Base-by-base conservation (phyloP, 2,888 invertebrate genomes). In the Mamestra brassicae region DNA sequence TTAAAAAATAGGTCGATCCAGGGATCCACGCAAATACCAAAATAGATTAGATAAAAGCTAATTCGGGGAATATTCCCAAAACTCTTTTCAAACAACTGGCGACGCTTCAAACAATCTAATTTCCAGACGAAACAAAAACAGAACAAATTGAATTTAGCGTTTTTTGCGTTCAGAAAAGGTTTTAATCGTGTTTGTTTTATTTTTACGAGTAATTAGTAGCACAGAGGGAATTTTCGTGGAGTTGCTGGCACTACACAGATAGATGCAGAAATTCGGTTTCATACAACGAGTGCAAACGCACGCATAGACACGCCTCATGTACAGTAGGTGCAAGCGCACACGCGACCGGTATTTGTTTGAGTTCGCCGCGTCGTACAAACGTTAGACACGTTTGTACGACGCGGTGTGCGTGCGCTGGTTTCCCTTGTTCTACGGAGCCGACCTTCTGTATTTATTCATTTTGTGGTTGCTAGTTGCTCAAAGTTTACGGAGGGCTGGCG, bases 121-220 rank as follows among this genome's bases (percentile, higher is more conserved):
- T 87, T 84, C 50, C 76, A 79, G 67, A 84, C 87, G 64, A 83
- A 87, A 84, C 62, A 73, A 81, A 86, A 86, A 82, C 81, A 85
- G 77, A 80, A 85, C 66, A 80, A 88, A 87, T 87, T 83, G 68
- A 85, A 88, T 86, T 85, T 81, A 69, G 73, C 68, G 65, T 84
- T 87, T 85, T 85, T 85, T 80, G 79, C 64, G 75, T 85, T 72
- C 80, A 79, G 78, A 83, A 85, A 85, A 84, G 78, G 80, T 58
- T 79, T 77, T 76, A 77, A 84, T 79, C 76, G 67, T 79, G 81
- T 87, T 88, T 86, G 87, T 88, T 90, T 52, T 89, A 86, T 88
- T 90, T 90, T 84, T 83, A 69, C 74, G 80, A 84, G 85, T 87
- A 90, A 89, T 88, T 89, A 88, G 86, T 85, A 78, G 83, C 80